Percentiles rank a stretch among this genome's conserved stretches.
These are phyloP conservation scores for Mormyrus hasselquistii DNA, from an alignment of 2,797 vertebrate species.

Conservation along the genomic window DNA sequence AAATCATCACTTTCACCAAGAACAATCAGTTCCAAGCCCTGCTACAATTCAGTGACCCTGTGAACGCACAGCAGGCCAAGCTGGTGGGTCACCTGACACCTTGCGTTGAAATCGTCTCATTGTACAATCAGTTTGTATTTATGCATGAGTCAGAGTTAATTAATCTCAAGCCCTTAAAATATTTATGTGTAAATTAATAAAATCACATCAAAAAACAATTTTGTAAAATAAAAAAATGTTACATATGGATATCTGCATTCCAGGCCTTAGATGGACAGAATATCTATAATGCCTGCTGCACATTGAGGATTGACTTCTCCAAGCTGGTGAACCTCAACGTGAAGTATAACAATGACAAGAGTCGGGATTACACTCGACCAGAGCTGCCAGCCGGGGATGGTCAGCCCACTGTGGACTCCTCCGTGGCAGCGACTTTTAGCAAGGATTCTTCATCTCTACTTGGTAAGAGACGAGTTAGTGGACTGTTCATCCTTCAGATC, in stretches of 20 bases:
- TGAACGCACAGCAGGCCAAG: slow-evolving; percentile 95
- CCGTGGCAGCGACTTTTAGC: slow-evolving; percentile 81
- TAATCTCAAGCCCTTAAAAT: background rate
- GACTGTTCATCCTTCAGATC: background rate
- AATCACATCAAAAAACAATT: background rate
- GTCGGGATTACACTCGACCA: slow-evolving; percentile 91
- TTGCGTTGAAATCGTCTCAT: background rate
- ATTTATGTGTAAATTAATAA: background rate
- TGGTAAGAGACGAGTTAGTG: slow-evolving; percentile 74
- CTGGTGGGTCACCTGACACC: slow-evolving; percentile 63
- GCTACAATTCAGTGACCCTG: slow-evolving; percentile 91
- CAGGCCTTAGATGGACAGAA: slow-evolving; percentile 95
- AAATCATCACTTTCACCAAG: slow-evolving; percentile 98
- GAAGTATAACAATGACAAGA: slow-evolving; percentile 99
- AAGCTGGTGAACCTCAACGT: slow-evolving; percentile 97
- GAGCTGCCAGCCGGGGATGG: slow-evolving; percentile 93
- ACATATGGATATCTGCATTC: background rate
- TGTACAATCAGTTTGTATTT: background rate
- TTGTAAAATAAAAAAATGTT: background rate
- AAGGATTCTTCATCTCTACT: slow-evolving; percentile 93
- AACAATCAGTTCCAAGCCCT: slow-evolving; percentile 99
- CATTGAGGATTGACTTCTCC: slow-evolving; percentile 94
- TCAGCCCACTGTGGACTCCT: slow-evolving; percentile 78
- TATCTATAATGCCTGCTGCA: slow-evolving; percentile 98
- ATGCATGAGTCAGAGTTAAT: background rate